phyloP scores from a whole-genome alignment of 2,113 vertebrate genomes.

The Micromys minutus region DNA sequence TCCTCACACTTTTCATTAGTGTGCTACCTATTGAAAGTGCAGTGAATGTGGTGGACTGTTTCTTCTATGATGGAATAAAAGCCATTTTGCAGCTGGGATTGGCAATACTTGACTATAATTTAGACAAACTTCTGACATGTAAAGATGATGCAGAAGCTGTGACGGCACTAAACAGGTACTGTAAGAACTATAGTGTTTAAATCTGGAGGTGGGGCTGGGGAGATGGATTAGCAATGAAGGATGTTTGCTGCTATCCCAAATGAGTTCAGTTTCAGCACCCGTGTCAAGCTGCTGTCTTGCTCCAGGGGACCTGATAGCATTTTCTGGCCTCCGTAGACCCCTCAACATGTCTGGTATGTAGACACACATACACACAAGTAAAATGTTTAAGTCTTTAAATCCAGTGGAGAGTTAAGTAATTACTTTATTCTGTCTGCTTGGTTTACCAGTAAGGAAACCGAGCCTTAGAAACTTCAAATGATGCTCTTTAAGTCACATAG shows the following conservation, averaged over 20 bases:
- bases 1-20: slow-evolving; percentile 98
- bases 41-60: slow-evolving; percentile 98
- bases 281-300: too few relatives aligned
- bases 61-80: slow-evolving; percentile 97
- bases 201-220: neutral
- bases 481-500: slow-evolving; percentile 12
- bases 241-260: neutral
- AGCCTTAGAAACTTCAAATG: slow-evolving; percentile 25
- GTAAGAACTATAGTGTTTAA: neutral
- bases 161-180: slow-evolving; percentile 96
- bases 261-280: neutral
- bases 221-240: neutral
- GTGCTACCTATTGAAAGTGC: slow-evolving; percentile 97
- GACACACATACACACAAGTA: neutral
- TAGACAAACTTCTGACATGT: slow-evolving; percentile 94
- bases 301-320: neutral
- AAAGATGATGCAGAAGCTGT: slow-evolving; percentile 97
- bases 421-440: neutral
- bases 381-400: neutral
- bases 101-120: slow-evolving; percentile 95
- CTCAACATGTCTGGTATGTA: neutral
- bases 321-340: neutral
- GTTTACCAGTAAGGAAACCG: slow-evolving; percentile 45
- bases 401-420: neutral
- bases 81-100: slow-evolving; percentile 96